Conservation (phyloP, 2,888 invertebrate species). For the Eudasyphora cyanicolor region DNA sequence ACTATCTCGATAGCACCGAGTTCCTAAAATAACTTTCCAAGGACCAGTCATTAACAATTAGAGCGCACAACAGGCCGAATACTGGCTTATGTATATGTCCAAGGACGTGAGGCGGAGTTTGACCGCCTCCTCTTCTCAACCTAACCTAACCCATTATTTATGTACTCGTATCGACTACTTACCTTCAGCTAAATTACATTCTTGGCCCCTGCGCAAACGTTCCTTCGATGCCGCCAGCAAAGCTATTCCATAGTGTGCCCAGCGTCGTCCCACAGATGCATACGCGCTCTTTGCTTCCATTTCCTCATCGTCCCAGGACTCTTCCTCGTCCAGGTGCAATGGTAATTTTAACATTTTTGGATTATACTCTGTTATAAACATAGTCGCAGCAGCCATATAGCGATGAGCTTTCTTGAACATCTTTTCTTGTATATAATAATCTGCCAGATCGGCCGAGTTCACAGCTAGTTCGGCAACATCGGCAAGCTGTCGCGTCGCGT, state of each 20-base stretch:
- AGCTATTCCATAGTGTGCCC: constrained; percentile 93
- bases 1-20: too few relatives aligned
- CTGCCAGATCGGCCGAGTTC: constrained; percentile 94
- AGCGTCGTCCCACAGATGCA: constrained; percentile 93
- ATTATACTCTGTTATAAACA: constrained; percentile 77
- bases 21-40: too few relatives aligned
- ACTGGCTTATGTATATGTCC: too few relatives aligned
- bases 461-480: constrained; percentile 94
- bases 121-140: too few relatives aligned
- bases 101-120: too few relatives aligned
- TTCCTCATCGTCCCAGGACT: constrained; percentile 82
- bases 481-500: constrained; percentile 88
- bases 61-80: too few relatives aligned
- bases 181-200: constrained; percentile 76
- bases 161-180: too few relatives aligned
- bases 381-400: constrained; percentile 91
- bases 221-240: constrained; percentile 88
- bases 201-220: constrained; percentile 83
- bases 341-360: too few relatives aligned
- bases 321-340: constrained; percentile 84
- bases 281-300: too few relatives aligned
- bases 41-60: too few relatives aligned
- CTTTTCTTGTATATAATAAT: constrained; percentile 90
- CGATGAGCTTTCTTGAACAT: constrained; percentile 90
- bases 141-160: too few relatives aligned